Percentiles rank a stretch among this genome's conserved stretches.
Conservation (phyloP, 2,888 invertebrate species). For the Himalopsyche kuldschensis region DNA sequence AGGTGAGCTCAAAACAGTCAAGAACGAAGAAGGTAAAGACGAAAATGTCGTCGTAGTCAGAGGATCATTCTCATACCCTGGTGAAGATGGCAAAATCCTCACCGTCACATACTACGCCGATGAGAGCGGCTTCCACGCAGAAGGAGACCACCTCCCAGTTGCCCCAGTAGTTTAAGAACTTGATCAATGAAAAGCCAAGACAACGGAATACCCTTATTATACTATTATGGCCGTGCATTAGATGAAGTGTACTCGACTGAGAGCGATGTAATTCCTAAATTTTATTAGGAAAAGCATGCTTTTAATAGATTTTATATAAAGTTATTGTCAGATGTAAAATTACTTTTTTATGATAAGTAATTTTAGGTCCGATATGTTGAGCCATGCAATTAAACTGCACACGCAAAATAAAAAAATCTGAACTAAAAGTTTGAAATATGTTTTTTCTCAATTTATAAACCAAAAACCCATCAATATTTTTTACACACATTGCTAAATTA, state of each 20-base stretch:
- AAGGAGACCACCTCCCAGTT: constrained; percentile 54
- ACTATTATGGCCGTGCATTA: constrained; percentile 30
- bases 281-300: constrained; percentile 3
- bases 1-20: constrained; percentile 50
- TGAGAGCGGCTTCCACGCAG: constrained; percentile 67
- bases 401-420: no score
- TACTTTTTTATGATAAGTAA: no score
- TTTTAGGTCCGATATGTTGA: no score
- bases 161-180: constrained; percentile 58
- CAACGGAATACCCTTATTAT: neutral
- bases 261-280: constrained; percentile 1
- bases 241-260: neutral
- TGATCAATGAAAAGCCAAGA: neutral
- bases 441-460: no score
- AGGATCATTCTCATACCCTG: constrained; percentile 66
- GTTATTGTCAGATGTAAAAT: no score
- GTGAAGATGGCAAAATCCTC: constrained; percentile 65
- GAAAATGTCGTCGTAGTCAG: constrained; percentile 44
- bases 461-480: no score
- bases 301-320: neutral
- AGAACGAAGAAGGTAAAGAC: constrained; percentile 62
- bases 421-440: no score
- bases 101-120: constrained; percentile 65
- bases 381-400: no score
- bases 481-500: no score